Evolutionary conservation across 2,888 invertebrate species (phyloP), one percentile per base, ranked within the genome.

Genomic region (Argynnis bischoffii): DNA sequence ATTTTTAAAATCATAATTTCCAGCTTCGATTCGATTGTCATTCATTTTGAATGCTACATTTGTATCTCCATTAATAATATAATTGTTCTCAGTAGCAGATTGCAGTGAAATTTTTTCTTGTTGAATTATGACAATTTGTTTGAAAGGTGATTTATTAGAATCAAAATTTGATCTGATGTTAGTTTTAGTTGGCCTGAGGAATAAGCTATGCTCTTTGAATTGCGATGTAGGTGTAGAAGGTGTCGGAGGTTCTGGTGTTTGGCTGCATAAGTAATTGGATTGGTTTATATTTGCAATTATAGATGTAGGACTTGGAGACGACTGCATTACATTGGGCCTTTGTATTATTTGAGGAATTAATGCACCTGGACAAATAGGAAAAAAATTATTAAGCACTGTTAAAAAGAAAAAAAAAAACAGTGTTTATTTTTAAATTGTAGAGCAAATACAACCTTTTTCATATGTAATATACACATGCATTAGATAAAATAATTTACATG

Each of bases 201-300:
- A 85, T 46, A 82, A 72, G 6, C 75, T 73, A 16, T 75, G 72
- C 11, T 74, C 69, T 67, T 74, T 67, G 46, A 64, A 69, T 63
- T 64, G 63, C 55, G 60, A 56, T 1, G 77, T 69, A 8, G 77
- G 78, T 26, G 76, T 66, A 4, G 76, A 66, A 1, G 75, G 55
- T 3, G 76, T 54, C 18, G 78, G 83, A 3, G 79, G 72, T 0
- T 85, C 86, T 6, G 53, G 80, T 3, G 80, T 72, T 69, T 87
- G 86, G 69, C 88, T 90, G 79, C 92, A 92, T 65, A 93, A 77
- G 78, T 83, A 93, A 74, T 85, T 90, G 0, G 93, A 91, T 66
- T 93, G 93, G 72, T 93, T 93, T 75, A 93, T 90, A 74, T 86
- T 90, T 41, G 82, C 75, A 66, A 93, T 93, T 55, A 93, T 89